Base-by-base conservation (phyloP, 2,888 invertebrate species). In the Ormyrus thymus region DNA sequence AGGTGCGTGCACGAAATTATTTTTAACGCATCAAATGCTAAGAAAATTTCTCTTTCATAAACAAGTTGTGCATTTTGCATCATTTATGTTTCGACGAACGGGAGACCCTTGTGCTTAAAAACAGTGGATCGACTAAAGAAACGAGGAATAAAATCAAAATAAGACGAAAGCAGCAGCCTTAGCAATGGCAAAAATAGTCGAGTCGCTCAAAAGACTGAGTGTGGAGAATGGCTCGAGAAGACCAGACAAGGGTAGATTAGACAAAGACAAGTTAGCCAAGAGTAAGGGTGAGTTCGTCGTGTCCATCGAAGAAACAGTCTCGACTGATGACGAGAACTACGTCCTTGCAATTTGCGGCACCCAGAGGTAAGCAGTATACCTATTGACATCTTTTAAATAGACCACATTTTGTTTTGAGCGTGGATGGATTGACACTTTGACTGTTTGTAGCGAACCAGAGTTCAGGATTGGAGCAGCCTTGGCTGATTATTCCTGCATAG, bases 341-440 rank as follows among this genome's bases (percentile, higher is more conserved):
- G 90, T 95, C 70, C 91, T 94, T 62, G 92, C 92, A 76, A 85
- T 95, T 81, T 90, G 91, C 83, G 92, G 92, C 4, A 92, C 92
- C 72, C 88, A 87, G 79, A 91, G 91, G 94, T 93, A 89, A 50
- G 43, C 11, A 29, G 29, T 29, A 29, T 29, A 29, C 29, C 4
- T 29, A 29, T 29, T 29, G 29, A 29, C 0, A 29, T 29, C 29
- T 29, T 29, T 29, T 2, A 29, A 29, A 29, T 29, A 29, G 29
- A 29, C 29, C 29, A 29, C 29, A 29, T 29, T 29, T 29, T 29
- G 29, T 29, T 29, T 29, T 29, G 29, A 29, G 29, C 0, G 29
- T 29, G 29, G 29, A 29, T 29, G 29, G 4, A 43, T 64, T 64
- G n/a, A 6, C 15, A 51, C 56, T 76, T 62, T 6, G 6, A 45